phyloP scores from a whole-genome alignment of 2,113 vertebrate genomes.

The Lepus americanus region DNA sequence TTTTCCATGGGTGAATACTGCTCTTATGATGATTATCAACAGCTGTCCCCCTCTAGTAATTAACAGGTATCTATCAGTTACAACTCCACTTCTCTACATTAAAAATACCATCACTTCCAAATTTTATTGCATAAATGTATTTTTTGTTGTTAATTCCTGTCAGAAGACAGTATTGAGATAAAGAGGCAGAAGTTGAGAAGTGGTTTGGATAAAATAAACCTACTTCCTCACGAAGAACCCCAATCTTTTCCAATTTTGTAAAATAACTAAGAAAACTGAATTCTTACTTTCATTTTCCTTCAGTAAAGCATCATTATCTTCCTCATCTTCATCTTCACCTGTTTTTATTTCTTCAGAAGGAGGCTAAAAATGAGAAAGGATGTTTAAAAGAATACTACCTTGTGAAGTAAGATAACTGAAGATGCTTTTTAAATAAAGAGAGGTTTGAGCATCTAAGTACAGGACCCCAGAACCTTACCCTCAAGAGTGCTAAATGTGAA shows the following conservation, averaged over 20 bases:
- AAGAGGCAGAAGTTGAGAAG: slow-evolving; percentile 42
- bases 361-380: slow-evolving; percentile 89
- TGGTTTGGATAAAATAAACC: neutral
- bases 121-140: neutral
- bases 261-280: slow-evolving; percentile 79
- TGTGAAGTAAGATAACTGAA: neutral
- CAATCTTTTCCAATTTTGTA: slow-evolving; percentile 70
- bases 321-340: slow-evolving; percentile 97
- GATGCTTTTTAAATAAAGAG: neutral
- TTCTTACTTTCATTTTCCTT: slow-evolving; percentile 99
- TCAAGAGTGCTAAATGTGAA: neutral
- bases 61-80: too few species aligned
- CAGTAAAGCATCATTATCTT: slow-evolving; percentile 98
- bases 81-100: too few species aligned
- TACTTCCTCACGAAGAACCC: slow-evolving; percentile 57
- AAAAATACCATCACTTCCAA: neutral
- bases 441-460: neutral
- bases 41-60: neutral
- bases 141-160: slow-evolving; percentile 29
- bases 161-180: slow-evolving; percentile 20
- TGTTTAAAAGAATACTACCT: slow-evolving; percentile 33
- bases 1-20: neutral
- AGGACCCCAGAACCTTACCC: neutral
- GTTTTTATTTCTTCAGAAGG: slow-evolving; percentile 99
- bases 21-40: neutral